Evolutionary conservation across 2,888 invertebrate genomes (phyloP).

Genomic region (Pristionchus maxplancki): DNA sequence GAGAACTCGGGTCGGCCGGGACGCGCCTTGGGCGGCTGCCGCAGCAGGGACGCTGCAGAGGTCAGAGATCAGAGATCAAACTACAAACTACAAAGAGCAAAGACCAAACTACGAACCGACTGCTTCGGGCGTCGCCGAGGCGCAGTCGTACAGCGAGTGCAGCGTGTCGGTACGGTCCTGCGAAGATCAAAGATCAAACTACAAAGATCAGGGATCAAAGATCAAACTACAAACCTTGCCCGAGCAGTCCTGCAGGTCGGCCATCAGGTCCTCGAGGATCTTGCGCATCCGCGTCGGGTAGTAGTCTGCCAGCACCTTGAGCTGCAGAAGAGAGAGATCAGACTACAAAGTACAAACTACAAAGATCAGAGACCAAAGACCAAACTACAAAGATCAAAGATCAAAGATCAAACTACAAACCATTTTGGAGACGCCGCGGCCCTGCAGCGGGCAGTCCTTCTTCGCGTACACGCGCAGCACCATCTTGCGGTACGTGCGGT

Average conservation of each 20-base stretch:
- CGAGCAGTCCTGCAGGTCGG: background rate
- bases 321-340: conserved; percentile 9
- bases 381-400: background rate
- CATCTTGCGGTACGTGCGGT: conserved; percentile 27
- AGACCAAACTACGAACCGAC: conserved; percentile 9
- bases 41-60: conserved; percentile 1
- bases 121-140: background rate
- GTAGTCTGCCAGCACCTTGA: background rate
- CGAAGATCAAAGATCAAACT: background rate
- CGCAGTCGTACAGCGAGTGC: conserved; percentile 34
- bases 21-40: background rate
- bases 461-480: conserved; percentile 36
- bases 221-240: conserved; percentile 19
- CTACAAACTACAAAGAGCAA: background rate
- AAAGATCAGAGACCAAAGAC: background rate
- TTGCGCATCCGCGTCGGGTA: background rate
- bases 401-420: conserved; percentile 18
- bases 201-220: background rate
- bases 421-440: background rate
- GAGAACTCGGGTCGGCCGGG: background rate
- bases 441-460: background rate
- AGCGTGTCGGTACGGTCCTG: conserved; percentile 30
- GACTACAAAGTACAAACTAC: background rate
- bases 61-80: conserved; percentile 19
- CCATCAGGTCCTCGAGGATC: conserved; percentile 32